Percentiles rank a stretch among this genome's conserved stretches.
phyloP scores from a whole-genome alignment of 2,888 invertebrate species.

The Protonemura montana region DNA sequence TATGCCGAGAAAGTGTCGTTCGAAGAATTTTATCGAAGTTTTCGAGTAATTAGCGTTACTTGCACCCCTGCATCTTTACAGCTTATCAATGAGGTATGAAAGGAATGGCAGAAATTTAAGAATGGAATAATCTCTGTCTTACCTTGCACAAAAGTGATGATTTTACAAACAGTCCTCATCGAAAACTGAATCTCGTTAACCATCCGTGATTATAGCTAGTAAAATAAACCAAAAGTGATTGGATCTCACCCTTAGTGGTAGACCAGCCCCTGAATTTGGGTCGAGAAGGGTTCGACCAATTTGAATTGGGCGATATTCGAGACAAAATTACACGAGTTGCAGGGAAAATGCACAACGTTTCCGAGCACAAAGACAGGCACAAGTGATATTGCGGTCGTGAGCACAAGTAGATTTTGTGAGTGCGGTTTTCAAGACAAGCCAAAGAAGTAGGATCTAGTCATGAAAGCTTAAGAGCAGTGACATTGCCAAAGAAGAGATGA shows the following conservation, averaged over 20 bases:
- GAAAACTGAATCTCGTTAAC: not conserved
- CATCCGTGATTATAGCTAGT: not conserved
- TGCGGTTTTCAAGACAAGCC: not conserved
- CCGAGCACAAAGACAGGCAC: not conserved
- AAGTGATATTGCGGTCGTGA: not conserved
- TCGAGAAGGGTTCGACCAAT: not conserved
- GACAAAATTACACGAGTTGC: too few species aligned
- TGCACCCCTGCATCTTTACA: too few species aligned
- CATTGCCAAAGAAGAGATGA: slow-evolving; percentile 7
- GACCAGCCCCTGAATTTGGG: not conserved
- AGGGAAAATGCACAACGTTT: not conserved
- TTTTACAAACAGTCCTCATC: too few species aligned
- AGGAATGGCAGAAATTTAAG: too few species aligned
- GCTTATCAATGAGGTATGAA: too few species aligned
- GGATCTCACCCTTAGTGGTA: not conserved
- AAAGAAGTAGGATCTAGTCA: not conserved
- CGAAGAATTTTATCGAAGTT: not conserved
- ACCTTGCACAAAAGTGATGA: not conserved
- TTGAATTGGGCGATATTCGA: not conserved
- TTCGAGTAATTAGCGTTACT: not conserved
- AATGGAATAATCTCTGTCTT: too few species aligned
- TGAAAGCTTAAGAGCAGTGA: not conserved
- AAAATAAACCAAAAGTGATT: not conserved
- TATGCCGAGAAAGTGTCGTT: not conserved
- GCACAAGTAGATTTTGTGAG: not conserved